Evolutionary conservation across 2,113 vertebrate species (phyloP).

Genomic region (Lichenostomus cassidix): DNA sequence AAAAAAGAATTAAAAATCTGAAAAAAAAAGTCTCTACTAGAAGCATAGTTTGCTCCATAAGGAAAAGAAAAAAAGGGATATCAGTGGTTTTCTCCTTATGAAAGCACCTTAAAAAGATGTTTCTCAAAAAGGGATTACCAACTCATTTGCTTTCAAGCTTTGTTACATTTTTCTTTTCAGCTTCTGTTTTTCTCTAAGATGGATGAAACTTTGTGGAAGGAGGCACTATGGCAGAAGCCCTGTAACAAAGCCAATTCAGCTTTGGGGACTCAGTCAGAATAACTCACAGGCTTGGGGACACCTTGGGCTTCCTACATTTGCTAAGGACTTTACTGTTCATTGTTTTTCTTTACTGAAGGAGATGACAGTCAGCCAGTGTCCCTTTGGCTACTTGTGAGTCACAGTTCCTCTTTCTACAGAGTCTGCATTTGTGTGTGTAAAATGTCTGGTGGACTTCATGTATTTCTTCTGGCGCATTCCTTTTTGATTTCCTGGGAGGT

Average conservation of each 20-base stretch:
- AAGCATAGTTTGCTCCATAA: background rate
- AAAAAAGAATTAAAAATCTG: background rate
- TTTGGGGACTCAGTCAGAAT: background rate
- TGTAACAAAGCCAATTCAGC: background rate
- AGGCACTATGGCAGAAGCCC: background rate
- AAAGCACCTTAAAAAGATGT: background rate
- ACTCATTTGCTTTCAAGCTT: background rate
- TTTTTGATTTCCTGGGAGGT: background rate
- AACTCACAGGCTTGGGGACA: background rate
- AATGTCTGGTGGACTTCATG: background rate
- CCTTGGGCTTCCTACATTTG: background rate
- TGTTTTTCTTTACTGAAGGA: background rate
- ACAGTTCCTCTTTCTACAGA: background rate
- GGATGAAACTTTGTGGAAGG: background rate
- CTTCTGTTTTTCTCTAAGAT: background rate
- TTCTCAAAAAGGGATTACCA: background rate
- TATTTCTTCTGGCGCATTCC: background rate
- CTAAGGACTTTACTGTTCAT: background rate
- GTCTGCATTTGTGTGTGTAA: background rate
- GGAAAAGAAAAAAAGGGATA: background rate
- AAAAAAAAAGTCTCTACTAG: background rate
- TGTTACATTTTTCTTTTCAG: background rate
- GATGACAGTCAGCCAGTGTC: background rate
- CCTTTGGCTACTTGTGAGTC: background rate
- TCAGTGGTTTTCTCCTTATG: background rate